A percentile compares a stretch with the other conserved stretches of the same genome.
phyloP scores from a whole-genome alignment of 1,140 invertebrate genomes.

The Fopius arisanus region DNA sequence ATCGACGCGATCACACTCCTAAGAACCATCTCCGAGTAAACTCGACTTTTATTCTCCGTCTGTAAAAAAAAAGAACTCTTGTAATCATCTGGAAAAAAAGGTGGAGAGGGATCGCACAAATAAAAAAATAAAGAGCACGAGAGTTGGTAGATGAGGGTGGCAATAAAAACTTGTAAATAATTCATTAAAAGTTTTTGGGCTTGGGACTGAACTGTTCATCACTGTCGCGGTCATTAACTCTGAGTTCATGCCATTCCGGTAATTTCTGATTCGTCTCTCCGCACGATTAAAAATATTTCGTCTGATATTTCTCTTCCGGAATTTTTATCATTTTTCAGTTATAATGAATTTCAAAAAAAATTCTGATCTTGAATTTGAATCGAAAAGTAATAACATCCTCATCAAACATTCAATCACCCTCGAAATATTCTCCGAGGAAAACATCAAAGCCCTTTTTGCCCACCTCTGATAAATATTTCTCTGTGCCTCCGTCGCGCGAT shows the following conservation, averaged over 20 bases:
- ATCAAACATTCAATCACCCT: background rate
- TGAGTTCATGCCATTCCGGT: background rate
- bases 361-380: no score
- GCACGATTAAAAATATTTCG: no score
- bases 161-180: background rate
- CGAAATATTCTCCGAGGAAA: background rate
- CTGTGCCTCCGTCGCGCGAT: background rate
- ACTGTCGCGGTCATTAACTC: background rate
- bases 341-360: no score
- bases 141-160: background rate
- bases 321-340: no score
- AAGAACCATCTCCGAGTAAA: background rate
- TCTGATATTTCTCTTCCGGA: no score
- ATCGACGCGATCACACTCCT: slow-evolving; percentile 28
- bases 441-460: background rate
- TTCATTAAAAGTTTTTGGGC: background rate
- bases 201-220: background rate
- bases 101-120: background rate
- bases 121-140: background rate
- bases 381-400: background rate
- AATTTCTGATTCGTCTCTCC: no score
- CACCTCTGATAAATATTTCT: background rate
- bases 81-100: background rate
- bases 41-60: background rate
- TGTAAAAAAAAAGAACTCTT: slow-evolving; percentile 12